These are phyloP conservation scores for Eupithecia subfuscata DNA, from an alignment of 2,888 invertebrate species.

Conservation along the genomic window DNA sequence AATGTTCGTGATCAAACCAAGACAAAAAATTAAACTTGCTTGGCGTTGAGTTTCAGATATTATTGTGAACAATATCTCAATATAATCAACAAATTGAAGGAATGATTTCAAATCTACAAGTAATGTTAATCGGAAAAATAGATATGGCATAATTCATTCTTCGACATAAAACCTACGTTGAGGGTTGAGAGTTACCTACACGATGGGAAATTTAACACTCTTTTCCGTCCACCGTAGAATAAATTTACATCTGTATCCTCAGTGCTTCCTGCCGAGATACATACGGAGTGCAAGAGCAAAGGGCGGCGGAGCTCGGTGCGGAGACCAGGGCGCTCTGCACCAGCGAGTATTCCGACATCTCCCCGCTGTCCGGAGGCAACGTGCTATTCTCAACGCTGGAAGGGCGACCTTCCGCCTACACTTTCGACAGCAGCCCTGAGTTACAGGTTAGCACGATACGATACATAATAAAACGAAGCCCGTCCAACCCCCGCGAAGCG, in stretches of 20 bases:
- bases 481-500: too few species aligned
- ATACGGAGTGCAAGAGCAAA: constrained; percentile 92
- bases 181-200: too few species aligned
- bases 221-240: background rate
- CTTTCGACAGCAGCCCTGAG: constrained; percentile 94
- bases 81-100: too few species aligned
- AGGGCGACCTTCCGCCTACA: constrained; percentile 95
- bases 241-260: constrained; percentile 32
- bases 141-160: background rate
- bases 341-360: constrained; percentile 99
- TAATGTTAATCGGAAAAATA: too few species aligned
- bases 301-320: constrained; percentile 88
- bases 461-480: background rate
- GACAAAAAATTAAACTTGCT: too few species aligned
- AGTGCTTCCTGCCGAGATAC: constrained; percentile 97
- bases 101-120: too few species aligned
- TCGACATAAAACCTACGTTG: too few species aligned
- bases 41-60: too few species aligned
- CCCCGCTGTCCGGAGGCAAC: constrained; percentile 96
- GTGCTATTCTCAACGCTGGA: constrained; percentile 98
- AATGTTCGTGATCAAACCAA: too few species aligned
- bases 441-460: constrained; percentile 87
- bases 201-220: background rate
- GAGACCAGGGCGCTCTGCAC: constrained; percentile 98
- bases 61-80: too few species aligned